Evolutionary conservation across 2,113 vertebrate genomes (phyloP).

Genomic region (Rafetus swinhoei): DNA sequence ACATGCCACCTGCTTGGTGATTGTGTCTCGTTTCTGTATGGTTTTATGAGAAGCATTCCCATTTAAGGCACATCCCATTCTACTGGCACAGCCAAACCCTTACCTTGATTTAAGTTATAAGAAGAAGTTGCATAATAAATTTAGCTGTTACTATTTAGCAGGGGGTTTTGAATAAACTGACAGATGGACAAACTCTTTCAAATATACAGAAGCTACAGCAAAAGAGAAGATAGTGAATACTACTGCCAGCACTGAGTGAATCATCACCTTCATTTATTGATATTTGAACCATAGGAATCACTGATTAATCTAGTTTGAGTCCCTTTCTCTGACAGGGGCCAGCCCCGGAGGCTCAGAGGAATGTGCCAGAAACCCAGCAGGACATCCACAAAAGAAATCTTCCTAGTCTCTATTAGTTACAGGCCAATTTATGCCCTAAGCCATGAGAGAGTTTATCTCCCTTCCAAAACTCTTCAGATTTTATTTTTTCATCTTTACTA

Average conservation of each 20-base stretch:
- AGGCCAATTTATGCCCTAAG: neutral
- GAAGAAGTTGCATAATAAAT: too few relatives aligned
- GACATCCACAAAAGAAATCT: neutral
- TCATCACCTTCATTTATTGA: neutral
- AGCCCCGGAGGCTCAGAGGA: neutral
- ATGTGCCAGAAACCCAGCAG: neutral
- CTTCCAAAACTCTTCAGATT: neutral
- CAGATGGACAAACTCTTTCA: too few relatives aligned
- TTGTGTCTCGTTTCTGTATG: too few relatives aligned
- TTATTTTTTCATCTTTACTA: neutral
- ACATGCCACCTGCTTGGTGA: too few relatives aligned
- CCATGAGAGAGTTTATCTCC: accelerated
- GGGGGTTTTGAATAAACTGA: too few relatives aligned
- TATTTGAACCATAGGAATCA: neutral
- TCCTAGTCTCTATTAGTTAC: neutral
- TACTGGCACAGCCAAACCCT: too few relatives aligned
- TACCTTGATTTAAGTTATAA: too few relatives aligned
- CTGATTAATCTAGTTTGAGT: neutral
- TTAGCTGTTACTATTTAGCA: too few relatives aligned
- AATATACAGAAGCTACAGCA: neutral
- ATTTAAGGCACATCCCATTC: too few relatives aligned
- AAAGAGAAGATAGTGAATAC: neutral
- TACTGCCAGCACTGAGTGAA: neutral
- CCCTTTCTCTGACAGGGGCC: neutral
- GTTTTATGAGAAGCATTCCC: too few relatives aligned